phyloP scores from a whole-genome alignment of 2,113 vertebrate genomes.

The Cephalopholis sonnerati region DNA sequence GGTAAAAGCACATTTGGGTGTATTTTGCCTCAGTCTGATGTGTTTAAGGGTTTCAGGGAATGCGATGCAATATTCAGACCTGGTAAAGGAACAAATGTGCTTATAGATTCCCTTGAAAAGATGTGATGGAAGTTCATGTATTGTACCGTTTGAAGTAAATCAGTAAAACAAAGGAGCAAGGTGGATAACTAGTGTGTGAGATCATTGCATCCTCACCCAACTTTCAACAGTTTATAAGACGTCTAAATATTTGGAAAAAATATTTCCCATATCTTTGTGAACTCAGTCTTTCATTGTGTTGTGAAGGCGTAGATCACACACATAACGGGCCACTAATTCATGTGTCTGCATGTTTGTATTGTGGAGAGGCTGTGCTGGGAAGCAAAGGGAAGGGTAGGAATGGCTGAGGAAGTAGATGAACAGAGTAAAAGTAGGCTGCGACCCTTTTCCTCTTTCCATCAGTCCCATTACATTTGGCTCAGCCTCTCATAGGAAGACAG shows the following conservation, averaged over 20 bases:
- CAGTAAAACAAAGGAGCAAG: conserved; percentile 62
- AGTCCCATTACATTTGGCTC: conserved; percentile 61
- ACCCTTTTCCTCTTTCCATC: conserved; percentile 61
- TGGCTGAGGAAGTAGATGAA: conserved; percentile 67
- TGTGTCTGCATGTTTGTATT: conserved; percentile 57
- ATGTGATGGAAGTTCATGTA: conserved; percentile 20
- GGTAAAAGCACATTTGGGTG: background rate
- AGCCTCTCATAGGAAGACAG: conserved; percentile 69
- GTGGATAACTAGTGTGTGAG: conserved; percentile 44
- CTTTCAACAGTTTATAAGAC: conserved; percentile 63
- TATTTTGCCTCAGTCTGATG: background rate
- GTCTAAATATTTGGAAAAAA: conserved; percentile 74
- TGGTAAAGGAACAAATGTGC: background rate
- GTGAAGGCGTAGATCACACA: conserved; percentile 57
- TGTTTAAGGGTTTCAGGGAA: background rate
- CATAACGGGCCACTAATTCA: conserved; percentile 57
- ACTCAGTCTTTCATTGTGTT: conserved; percentile 70
- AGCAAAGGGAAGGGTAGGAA: conserved; percentile 53
- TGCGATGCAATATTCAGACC: background rate
- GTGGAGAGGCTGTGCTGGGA: conserved; percentile 47
- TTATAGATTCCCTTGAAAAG: conserved; percentile 1
- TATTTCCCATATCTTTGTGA: conserved; percentile 61
- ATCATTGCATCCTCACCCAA: conserved; percentile 53
- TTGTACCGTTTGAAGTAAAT: conserved; percentile 38
- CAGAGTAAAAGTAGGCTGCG: conserved; percentile 58